Base-by-base conservation (phyloP, 2,888 invertebrate genomes). In the Dysmachus trigonus region DNA sequence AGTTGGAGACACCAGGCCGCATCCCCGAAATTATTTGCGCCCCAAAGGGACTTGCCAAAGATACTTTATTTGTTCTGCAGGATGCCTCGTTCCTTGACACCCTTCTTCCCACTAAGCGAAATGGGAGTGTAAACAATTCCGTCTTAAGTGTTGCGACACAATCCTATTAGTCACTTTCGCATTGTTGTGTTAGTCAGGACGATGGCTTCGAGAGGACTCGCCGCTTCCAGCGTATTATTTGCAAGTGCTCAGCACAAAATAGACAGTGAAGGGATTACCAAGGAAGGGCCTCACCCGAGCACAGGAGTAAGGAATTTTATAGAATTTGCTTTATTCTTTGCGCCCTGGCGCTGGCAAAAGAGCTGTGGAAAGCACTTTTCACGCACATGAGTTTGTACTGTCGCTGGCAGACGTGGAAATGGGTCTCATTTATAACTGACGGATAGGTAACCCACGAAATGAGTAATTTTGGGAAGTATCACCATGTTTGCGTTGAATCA, bases 141-240 rank as follows among this genome's bases (percentile, higher is more conserved):
- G 51, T 79, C 79, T 79, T 79, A 79, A 79, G 79, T 47, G 79
- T 79, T 79, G 79, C 79, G 79, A 51, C 51, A 79, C 79, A 79
- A 79, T 79, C 79, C 79, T 79, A 79, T 79, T 79, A 79, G 79
- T 79, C 79, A 79, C 79, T 79, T 79, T 79, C 30, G 41, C 47
- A 47, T 0, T 79, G 53, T 79, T 35, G 30, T 79, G 79, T 79
- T 51, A 79, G 79, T 79, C 79, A 79, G 53, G 22, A n/a, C 15
- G 79, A 47, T 7, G 27, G 31, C 30, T 79, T 47, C 51, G 30
- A 31, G 51, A 47, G 79, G 79, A 79, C 31, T 79, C 79, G 35
- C 51, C 79, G 35, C 30, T 51, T 51, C 51, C 47, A 79, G 31
- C n/a, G 51, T 53, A 31, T 79, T 79, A 79, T 79, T 79, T 79